Evolutionary conservation across 2,797 vertebrate species (phyloP).

Genomic region (Lagorchestes hirsutus): DNA sequence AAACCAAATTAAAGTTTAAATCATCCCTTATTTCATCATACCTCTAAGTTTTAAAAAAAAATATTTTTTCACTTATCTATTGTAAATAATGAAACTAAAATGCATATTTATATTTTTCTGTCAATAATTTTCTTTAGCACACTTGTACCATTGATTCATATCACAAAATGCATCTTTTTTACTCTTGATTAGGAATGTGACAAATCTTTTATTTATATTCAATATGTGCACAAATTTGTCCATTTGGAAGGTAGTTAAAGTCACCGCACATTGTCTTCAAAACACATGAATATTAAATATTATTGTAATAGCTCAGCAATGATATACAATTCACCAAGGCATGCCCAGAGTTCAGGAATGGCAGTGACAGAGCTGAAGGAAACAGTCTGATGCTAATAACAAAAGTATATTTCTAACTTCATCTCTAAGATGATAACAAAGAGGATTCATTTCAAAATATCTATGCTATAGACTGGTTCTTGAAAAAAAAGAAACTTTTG

Average conservation of each 20-base stretch:
- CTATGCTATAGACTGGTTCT: neutral
- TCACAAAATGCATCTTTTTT: conserved; percentile 47
- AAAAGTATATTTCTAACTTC: neutral
- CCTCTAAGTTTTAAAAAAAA: conserved; percentile 17
- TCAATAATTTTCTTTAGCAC: conserved; percentile 34
- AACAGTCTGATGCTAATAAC: neutral
- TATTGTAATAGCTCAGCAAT: conserved; percentile 17
- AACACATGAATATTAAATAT: conserved; percentile 49
- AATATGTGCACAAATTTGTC: conserved; percentile 30
- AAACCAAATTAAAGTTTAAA: conserved; percentile 16
- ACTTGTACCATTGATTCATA: conserved; percentile 25
- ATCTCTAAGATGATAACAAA: neutral
- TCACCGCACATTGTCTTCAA: conserved; percentile 19
- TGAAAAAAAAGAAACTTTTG: neutral
- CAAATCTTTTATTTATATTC: conserved; percentile 54
- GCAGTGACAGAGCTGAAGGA: neutral
- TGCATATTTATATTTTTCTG: conserved; percentile 5
- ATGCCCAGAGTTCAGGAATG: neutral
- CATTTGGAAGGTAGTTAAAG: conserved; percentile 27
- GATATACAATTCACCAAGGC: conserved; percentile 4
- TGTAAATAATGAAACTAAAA: conserved; percentile 42
- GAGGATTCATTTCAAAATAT: neutral
- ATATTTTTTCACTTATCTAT: conserved; percentile 11
- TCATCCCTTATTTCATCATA: conserved; percentile 3
- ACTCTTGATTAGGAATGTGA: conserved; percentile 25